phyloP scores from a whole-genome alignment of 2,888 invertebrate species.

The Cantharis lateralis region DNA sequence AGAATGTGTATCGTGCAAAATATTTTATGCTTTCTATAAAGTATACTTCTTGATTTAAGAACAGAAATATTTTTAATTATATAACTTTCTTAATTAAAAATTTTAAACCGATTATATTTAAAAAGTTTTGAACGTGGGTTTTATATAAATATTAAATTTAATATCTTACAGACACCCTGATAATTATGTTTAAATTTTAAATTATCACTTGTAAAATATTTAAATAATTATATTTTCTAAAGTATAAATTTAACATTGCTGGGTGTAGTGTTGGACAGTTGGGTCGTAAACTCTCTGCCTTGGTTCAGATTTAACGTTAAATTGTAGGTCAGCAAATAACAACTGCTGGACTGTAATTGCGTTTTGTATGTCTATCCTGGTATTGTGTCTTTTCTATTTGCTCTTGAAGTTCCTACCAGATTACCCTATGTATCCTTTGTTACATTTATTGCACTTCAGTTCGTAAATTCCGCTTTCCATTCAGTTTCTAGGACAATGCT shows the following conservation, averaged over 20 bases:
- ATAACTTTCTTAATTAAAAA: not conserved
- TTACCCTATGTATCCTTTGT: no score
- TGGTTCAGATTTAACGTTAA: no score
- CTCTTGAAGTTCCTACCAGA: no score
- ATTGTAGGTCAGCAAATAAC: no score
- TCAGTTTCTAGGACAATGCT: no score
- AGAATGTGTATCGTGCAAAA: not conserved
- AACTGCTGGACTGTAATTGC: no score
- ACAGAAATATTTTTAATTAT: not conserved
- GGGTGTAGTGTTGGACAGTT: no score
- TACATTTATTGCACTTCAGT: no score
- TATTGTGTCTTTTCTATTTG: no score
- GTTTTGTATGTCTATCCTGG: no score
- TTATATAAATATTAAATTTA: not conserved
- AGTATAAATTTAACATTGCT: not conserved
- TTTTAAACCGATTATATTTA: not conserved
- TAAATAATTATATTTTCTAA: not conserved
- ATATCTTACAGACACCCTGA: not conserved
- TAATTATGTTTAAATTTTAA: not conserved
- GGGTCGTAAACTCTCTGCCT: no score
- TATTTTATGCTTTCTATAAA: not conserved
- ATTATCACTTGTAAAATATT: not conserved
- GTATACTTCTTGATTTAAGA: not conserved
- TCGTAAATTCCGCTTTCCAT: no score
- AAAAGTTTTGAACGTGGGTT: not conserved